Percentiles rank a stretch among this genome's conserved stretches.
These are phyloP conservation scores for Drosophila barbarae DNA, from an alignment of 2,888 invertebrate species.

Conservation along the genomic window DNA sequence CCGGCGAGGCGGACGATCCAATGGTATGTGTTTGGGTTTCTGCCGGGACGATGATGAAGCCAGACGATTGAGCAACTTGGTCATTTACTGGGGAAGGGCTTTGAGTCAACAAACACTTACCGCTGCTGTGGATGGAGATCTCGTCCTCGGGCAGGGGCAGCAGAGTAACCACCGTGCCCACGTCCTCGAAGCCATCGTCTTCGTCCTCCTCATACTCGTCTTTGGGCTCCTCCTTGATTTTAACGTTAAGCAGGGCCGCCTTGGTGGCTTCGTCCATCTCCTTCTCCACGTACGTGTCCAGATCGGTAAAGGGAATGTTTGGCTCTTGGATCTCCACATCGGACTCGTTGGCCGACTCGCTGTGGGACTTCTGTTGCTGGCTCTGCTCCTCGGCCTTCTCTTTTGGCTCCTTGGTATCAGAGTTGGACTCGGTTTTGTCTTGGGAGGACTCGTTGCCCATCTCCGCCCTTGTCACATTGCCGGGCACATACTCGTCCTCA, in stretches of 20 bases:
- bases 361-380: slow-evolving; percentile 15
- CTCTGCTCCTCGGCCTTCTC: slow-evolving; percentile 15
- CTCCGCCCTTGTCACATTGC: slow-evolving; percentile 51
- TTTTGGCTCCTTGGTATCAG: slow-evolving; percentile 11
- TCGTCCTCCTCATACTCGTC: slow-evolving; percentile 82
- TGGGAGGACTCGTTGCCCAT: slow-evolving; percentile 19
- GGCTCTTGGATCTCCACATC: slow-evolving; percentile 80
- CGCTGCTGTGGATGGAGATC: slow-evolving; percentile 77
- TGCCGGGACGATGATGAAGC: slow-evolving; percentile 24
- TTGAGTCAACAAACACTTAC: slow-evolving; percentile 58
- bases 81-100: neutral
- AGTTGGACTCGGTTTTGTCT: slow-evolving; percentile 26
- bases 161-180: slow-evolving; percentile 77
- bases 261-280: slow-evolving; percentile 65
- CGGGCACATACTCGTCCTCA: slow-evolving; percentile 80
- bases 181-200: slow-evolving; percentile 80
- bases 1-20: slow-evolving; percentile 72
- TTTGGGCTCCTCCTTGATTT: slow-evolving; percentile 86
- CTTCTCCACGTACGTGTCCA: slow-evolving; percentile 78
- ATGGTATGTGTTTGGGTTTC: slow-evolving; percentile 77
- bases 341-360: slow-evolving; percentile 73
- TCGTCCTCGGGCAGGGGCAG: slow-evolving; percentile 74
- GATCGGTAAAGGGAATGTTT: slow-evolving; percentile 79
- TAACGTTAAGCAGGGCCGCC: slow-evolving; percentile 80
- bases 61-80: slow-evolving; percentile 20